Base-by-base conservation (phyloP, 1,140 invertebrate species). In the Drosophila nikananu region DNA sequence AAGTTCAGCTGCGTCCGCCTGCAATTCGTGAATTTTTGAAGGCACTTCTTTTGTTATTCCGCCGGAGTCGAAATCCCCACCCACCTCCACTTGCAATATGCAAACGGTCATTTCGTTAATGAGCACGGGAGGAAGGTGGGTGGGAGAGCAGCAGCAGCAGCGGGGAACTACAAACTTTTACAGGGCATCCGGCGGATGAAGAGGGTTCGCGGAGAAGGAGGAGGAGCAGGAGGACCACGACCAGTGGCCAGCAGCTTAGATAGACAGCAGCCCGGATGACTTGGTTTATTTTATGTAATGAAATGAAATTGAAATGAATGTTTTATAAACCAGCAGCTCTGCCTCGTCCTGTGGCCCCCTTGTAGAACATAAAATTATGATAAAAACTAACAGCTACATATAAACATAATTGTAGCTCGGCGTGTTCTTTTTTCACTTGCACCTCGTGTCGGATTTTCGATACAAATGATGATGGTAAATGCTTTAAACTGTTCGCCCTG, bases 101-200 rank as follows among this genome's bases (percentile, higher is more conserved):
- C 90, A 92, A 86, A 86, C 82, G 90, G 90, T 90, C 90, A 91
- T 91, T 91, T 91, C 72, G 90, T 89, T 91, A 91, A 91, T 91
- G 90, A 91, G 90, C 74, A 82, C 75, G 52, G 71, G 30, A 21
- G 62, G 71, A 15, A 44, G 57, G 19, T 17, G 32, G 42, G 10
- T n/a, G 65, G 19, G 19, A 13, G 39, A 27, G n/a, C 23, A 25
- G 25, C 5, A 37, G 30, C 30, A 74, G 44, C 62, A 39, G 55
- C 19, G 52, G 70, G 30, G 59, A 64, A 72, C 63, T 70, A 73
- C 81, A 89, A 89, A 89, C 86, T 90, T 90, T 90, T 77, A 73
- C 86, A 58, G 71, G 72, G 73, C 86, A 90, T 90, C 86, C 86
- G 86, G 58, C 86, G 86, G 86, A 87, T 79, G 83, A 64, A 46